Percentiles rank a stretch among this genome's conserved stretches.
Conservation (phyloP, 2,113 vertebrate genomes). For the Mugil cephalus region DNA sequence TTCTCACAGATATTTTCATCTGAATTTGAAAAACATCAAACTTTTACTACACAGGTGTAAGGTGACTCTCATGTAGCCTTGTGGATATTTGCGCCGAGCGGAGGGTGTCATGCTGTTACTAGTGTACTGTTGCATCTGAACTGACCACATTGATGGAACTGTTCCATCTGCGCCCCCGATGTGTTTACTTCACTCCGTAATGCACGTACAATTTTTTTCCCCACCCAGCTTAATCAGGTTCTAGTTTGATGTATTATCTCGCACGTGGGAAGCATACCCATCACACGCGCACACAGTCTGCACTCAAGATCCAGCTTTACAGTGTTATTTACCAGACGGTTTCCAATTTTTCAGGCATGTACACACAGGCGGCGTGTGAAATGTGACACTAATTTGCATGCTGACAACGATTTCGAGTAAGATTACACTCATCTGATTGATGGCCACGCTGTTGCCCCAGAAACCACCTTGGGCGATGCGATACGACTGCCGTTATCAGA, state of each 20-base stretch:
- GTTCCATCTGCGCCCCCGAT: conserved; percentile 1
- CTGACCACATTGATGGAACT: neutral
- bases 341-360: conserved; percentile 28
- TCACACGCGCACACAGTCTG: neutral
- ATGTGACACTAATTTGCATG: conserved; percentile 79
- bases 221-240: conserved; percentile 5
- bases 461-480: conserved; percentile 79
- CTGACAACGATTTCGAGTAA: conserved; percentile 67
- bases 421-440: conserved; percentile 78
- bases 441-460: conserved; percentile 75
- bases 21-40: too few relatives aligned
- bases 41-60: too few relatives aligned
- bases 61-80: neutral
- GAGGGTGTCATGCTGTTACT: neutral
- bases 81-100: neutral
- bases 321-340: conserved; percentile 43
- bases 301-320: conserved; percentile 17
- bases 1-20: too few relatives aligned
- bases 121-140: neutral
- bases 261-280: neutral
- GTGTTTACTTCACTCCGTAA: neutral
- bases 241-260: conserved; percentile 5
- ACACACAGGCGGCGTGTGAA: conserved; percentile 44
- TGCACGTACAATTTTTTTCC: neutral
- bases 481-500: conserved; percentile 74